These are phyloP conservation scores for Spialia ferax DNA, from an alignment of 2,888 invertebrate genomes.

Conservation along the genomic window DNA sequence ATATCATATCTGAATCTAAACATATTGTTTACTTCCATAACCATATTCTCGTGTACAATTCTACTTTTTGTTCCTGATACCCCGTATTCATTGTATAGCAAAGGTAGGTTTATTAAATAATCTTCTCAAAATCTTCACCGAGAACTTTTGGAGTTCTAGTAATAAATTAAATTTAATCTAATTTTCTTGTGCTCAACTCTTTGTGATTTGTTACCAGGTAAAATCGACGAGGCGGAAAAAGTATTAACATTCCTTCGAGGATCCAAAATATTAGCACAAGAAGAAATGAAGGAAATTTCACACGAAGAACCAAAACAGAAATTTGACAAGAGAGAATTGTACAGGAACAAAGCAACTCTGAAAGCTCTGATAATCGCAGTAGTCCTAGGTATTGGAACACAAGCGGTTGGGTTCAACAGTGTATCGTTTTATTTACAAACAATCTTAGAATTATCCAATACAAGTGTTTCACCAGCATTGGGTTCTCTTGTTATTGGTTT, in stretches of 20 bases:
- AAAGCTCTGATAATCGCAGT: slow-evolving; percentile 49
- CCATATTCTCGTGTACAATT: neutral
- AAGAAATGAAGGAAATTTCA: slow-evolving; percentile 61
- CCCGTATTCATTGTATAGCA: slow-evolving; percentile 25
- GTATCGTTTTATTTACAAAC: slow-evolving; percentile 62
- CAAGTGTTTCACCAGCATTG: slow-evolving; percentile 55
- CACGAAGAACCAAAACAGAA: slow-evolving; percentile 20
- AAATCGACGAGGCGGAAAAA: slow-evolving; percentile 55
- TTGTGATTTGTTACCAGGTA: slow-evolving; percentile 49
- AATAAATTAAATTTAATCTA: too few relatives aligned
- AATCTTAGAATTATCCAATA: slow-evolving; percentile 58
- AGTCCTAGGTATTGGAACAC: slow-evolving; percentile 47
- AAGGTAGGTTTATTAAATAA: slow-evolving; percentile 8
- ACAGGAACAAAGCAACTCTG: slow-evolving; percentile 48
- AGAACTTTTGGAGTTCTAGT: too few relatives aligned
- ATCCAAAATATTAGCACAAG: slow-evolving; percentile 55
- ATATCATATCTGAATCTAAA: slow-evolving; percentile 18
- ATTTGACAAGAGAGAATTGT: slow-evolving; percentile 41
- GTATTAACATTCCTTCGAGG: slow-evolving; percentile 60
- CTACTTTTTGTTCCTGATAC: slow-evolving; percentile 24
- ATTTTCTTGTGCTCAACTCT: neutral
- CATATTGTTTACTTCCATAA: slow-evolving; percentile 13
- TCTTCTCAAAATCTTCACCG: too few relatives aligned
- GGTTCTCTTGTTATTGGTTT: slow-evolving; percentile 59
- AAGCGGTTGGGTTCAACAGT: slow-evolving; percentile 57